A percentile compares a stretch with the other conserved stretches of the same genome.
phyloP scores from a whole-genome alignment of 64 coral and sea anemone species.

The Stichodactyla helianthus region DNA sequence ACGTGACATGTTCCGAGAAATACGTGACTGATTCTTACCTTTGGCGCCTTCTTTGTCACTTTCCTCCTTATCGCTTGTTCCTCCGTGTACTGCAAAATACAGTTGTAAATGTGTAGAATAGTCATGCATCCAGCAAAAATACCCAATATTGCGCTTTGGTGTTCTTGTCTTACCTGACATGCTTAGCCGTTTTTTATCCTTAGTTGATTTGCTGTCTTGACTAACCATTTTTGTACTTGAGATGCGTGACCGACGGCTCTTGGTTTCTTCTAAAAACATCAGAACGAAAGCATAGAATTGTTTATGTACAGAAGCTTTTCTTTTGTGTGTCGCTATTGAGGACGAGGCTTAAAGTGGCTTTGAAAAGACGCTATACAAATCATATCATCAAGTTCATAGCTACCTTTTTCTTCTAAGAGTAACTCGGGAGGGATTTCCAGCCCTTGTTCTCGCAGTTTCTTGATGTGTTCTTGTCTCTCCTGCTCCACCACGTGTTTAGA shows the following conservation, averaged over 20 bases:
- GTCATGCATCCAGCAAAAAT: neutral
- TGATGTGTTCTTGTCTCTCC: constrained; percentile 63
- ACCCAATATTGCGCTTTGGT: neutral
- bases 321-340: no score
- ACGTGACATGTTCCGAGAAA: neutral
- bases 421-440: constrained; percentile 48
- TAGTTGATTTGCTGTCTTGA: constrained; percentile 10
- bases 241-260: constrained; percentile 42
- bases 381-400: neutral
- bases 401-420: constrained; percentile 58
- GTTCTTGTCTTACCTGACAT: neutral
- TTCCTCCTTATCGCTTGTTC: neutral
- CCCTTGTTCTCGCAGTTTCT: constrained; percentile 49
- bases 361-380: no score
- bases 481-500: constrained; percentile 85
- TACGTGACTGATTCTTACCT: neutral
- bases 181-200: neutral
- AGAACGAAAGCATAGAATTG: neutral
- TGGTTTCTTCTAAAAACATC: constrained; percentile 40
- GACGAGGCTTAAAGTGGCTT: no score
- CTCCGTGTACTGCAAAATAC: neutral
- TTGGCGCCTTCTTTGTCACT: neutral
- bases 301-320: no score
- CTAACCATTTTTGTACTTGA: constrained; percentile 14
- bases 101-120: neutral